Evolutionary conservation across 2,113 vertebrate species (phyloP).

Genomic region (Grammomys dolichurus): DNA sequence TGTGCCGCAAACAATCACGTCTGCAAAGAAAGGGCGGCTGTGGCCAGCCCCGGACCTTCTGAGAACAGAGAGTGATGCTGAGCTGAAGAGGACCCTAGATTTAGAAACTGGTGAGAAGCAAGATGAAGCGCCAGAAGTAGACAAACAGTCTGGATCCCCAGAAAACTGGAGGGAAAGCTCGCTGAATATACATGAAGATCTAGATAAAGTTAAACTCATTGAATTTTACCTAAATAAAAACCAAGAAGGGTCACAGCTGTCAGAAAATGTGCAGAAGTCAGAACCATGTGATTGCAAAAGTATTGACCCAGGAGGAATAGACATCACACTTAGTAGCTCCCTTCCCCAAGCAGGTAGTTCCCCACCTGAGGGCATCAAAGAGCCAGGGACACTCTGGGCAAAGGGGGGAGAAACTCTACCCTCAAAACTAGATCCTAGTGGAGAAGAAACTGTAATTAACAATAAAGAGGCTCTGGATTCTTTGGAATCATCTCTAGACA

Average conservation of each 20-base stretch:
- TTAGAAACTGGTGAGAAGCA: slow-evolving; percentile 88
- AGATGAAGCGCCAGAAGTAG: slow-evolving; percentile 87
- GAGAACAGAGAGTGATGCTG: slow-evolving; percentile 82
- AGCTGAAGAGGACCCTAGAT: slow-evolving; percentile 86
- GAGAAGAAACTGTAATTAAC: slow-evolving; percentile 79
- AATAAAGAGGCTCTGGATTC: slow-evolving; percentile 83
- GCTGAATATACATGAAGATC: slow-evolving; percentile 85
- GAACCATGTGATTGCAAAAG: slow-evolving; percentile 81
- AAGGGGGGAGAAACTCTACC: slow-evolving; percentile 78
- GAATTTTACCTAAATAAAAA: slow-evolving; percentile 89
- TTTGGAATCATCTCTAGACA: slow-evolving; percentile 83
- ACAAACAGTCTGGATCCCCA: slow-evolving; percentile 86
- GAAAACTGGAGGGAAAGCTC: slow-evolving; percentile 85
- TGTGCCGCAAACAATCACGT: slow-evolving; percentile 74
- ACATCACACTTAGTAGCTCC: slow-evolving; percentile 87
- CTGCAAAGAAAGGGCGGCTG: slow-evolving; percentile 79
- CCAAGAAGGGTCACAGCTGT: slow-evolving; percentile 80
- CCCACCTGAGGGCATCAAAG: slow-evolving; percentile 76
- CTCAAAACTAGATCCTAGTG: slow-evolving; percentile 76
- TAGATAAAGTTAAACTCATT: slow-evolving; percentile 90
- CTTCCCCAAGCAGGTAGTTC: slow-evolving; percentile 78
- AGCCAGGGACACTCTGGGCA: slow-evolving; percentile 77
- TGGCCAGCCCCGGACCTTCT: slow-evolving; percentile 77
- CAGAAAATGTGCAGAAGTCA: slow-evolving; percentile 82
- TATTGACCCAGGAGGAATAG: slow-evolving; percentile 83